Evolutionary conservation across 2,888 invertebrate species (phyloP).

Genomic region (Herminia tarsipennalis): DNA sequence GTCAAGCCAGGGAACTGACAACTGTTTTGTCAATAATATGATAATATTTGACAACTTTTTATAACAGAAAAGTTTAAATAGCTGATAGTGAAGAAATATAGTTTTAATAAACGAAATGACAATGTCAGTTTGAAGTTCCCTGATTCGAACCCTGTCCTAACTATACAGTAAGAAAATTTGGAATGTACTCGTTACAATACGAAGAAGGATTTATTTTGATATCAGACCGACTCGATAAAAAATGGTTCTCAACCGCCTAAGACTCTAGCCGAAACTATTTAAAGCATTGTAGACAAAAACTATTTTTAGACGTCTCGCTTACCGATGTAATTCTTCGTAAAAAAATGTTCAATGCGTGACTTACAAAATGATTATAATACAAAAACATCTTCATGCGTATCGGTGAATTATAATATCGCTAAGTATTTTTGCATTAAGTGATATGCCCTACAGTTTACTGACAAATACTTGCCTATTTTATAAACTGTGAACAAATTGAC

Average conservation of each 20-base stretch:
- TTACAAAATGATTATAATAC: slow-evolving; percentile 22
- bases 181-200: slow-evolving; percentile 60
- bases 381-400: slow-evolving; percentile 23
- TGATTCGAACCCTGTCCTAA: slow-evolving; percentile 24
- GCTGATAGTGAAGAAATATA: too few relatives aligned
- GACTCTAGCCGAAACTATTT: slow-evolving; percentile 35
- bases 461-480: slow-evolving; percentile 16
- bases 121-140: slow-evolving; percentile 13
- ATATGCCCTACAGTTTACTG: slow-evolving; percentile 21
- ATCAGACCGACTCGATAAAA: slow-evolving; percentile 28
- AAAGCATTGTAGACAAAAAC: slow-evolving; percentile 34
- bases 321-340: slow-evolving; percentile 27
- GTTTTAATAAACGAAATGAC: too few relatives aligned
- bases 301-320: slow-evolving; percentile 29
- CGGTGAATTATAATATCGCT: slow-evolving; percentile 13
- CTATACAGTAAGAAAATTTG: slow-evolving; percentile 56
- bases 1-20: slow-evolving; percentile 18
- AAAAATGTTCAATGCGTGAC: slow-evolving; percentile 22
- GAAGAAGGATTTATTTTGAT: slow-evolving; percentile 24
- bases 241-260: slow-evolving; percentile 20
- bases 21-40: slow-evolving; percentile 19
- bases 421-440: slow-evolving; percentile 18
- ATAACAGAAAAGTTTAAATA: too few relatives aligned
- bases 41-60: slow-evolving; percentile 16
- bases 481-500: slow-evolving; percentile 23